A percentile compares a stretch with the other conserved stretches of the same genome.
phyloP scores from a whole-genome alignment of 2,113 vertebrate genomes.

The Tetrao urogallus region DNA sequence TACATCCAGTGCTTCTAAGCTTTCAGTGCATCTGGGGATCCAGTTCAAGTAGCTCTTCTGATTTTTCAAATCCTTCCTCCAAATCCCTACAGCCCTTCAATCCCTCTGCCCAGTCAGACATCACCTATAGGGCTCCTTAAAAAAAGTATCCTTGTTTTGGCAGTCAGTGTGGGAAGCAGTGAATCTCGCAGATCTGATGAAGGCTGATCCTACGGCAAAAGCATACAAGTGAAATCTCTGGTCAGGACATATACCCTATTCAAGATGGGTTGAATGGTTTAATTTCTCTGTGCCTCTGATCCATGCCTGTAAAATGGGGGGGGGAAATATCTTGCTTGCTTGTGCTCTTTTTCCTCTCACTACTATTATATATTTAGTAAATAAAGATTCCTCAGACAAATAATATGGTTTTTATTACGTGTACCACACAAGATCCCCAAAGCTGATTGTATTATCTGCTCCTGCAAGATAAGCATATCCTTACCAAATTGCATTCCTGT shows the following conservation, averaged over 20 bases:
- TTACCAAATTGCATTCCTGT: not conserved
- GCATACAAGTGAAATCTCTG: not conserved
- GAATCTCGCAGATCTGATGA: not conserved
- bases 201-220: not conserved
- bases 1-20: not conserved
- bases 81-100: not conserved
- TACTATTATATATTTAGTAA: not conserved
- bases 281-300: not conserved
- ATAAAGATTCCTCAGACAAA: not conserved
- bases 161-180: not conserved
- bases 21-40: not conserved
- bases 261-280: not conserved
- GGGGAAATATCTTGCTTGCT: not conserved
- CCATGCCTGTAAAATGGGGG: not conserved
- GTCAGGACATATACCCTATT: fast-evolving
- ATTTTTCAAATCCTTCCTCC: not conserved
- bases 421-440: not conserved
- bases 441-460: not conserved
- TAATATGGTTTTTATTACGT: not conserved
- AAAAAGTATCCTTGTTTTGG: not conserved
- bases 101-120: not conserved
- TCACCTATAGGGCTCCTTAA: not conserved
- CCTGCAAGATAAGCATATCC: not conserved
- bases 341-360: not conserved
- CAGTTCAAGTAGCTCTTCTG: not conserved